phyloP scores from a whole-genome alignment of 2,888 invertebrate species.

The Meiosimyza decipiens region DNA sequence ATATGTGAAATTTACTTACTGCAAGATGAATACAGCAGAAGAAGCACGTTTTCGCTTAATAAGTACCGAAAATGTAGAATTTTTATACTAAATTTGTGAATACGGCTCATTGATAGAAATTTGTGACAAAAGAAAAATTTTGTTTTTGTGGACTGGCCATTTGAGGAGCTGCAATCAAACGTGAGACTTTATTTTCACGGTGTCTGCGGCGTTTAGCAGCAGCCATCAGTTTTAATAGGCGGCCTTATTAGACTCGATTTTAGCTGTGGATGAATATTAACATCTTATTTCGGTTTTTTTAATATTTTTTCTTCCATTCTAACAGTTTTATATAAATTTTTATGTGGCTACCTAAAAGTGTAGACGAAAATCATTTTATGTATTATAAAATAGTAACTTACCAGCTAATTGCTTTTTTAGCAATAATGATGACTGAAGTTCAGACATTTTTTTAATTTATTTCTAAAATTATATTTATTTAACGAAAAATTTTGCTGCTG shows the following conservation, averaged over 20 bases:
- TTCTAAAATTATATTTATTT: slow-evolving; percentile 43
- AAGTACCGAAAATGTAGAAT: too few species aligned
- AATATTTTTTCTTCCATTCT: too few species aligned
- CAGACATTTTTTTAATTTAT: slow-evolving; percentile 76
- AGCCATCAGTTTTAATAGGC: not conserved
- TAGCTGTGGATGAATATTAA: not conserved
- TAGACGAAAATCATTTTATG: not conserved
- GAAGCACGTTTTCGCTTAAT: too few species aligned
- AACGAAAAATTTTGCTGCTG: slow-evolving; percentile 36
- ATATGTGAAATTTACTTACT: too few species aligned
- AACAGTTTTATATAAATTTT: not conserved
- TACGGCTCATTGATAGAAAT: too few species aligned
- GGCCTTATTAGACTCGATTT: not conserved
- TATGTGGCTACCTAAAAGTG: not conserved
- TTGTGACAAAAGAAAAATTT: too few species aligned
- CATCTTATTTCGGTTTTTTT: too few species aligned
- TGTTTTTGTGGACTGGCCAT: not conserved
- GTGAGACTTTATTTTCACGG: not conserved
- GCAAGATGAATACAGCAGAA: too few species aligned
- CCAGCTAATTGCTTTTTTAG: slow-evolving; percentile 96
- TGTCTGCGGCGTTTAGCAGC: not conserved
- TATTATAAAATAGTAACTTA: slow-evolving; percentile 68
- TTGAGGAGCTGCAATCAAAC: not conserved
- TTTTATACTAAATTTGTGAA: too few species aligned
- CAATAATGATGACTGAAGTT: slow-evolving; percentile 94